Evolutionary conservation across 2,113 vertebrate genomes (phyloP), one percentile per base, ranked within the genome.

Genomic region (Lepidothrix coronata): DNA sequence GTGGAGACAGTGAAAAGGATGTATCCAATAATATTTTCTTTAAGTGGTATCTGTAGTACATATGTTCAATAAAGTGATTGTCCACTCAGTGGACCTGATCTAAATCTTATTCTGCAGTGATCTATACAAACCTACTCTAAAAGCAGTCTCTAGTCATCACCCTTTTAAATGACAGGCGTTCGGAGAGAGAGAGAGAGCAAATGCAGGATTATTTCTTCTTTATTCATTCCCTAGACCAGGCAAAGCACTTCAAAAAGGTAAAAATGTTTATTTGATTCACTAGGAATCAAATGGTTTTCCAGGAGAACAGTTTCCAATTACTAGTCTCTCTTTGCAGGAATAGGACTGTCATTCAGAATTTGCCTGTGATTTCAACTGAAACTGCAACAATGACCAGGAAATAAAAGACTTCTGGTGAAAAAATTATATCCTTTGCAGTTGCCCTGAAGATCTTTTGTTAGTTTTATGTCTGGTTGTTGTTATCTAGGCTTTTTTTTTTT

Each of bases 221-320:
- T 75, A 85, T 89, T 91, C 22, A 1, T 78, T 93, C 48, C 55
- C 41, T 62, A 70, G 55, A 62, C 9, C 31, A 71, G 2, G 1
- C 9, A 81, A 84, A 77, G 41, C 14, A 66, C 12, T 84, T 57
- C 41, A 66, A 33, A 93, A 89, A 89, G n/a, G 55, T 41, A 77
- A 71, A 93, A 88, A 49, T 66, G 71, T 70, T 86, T 94, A 44
- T 74, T 91, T 54, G 37, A 81, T 71, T 78, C 44, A 51, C 55
- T 41, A 16, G 52, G 61, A 67, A 71, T 93, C 58, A 91, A 84
- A 94, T 70, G n/a, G 37, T 81, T 94, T 93, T 88, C 70, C 78
- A 82, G 61, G 10, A 88, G 82, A 93, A 46, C 28, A 93, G 46
- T 89, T 95, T 88, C 81, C 65, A 93, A 58, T 89, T 93, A 84